Evolutionary conservation across 1,140 invertebrate species (phyloP), one percentile per base, ranked within the genome.

Genomic region (Drosophila miranda): DNA sequence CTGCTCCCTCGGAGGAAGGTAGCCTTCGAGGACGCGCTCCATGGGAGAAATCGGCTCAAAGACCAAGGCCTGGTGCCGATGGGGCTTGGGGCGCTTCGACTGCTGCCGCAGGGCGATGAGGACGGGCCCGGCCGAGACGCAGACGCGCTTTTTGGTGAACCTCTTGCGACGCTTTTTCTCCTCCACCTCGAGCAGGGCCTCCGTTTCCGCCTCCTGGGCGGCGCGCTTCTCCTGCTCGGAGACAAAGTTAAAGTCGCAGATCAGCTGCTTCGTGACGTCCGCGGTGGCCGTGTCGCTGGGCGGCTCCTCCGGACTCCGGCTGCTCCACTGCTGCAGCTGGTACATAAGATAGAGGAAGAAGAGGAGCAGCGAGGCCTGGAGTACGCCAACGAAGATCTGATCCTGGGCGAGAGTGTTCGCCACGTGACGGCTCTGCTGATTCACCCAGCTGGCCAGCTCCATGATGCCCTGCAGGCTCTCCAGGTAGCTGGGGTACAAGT

Each of bases 101-200:
- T 86, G 81, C 0, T 82, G 78, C 3, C 75, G 76, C 43, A 86
- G 42, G 3, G 83, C 75, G 52, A 90, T 79, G 8, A 91, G 69
- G 3, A 91, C 70, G 28, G 90, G 89, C 16, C 89, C 90, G n/a
- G 90, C 90, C 6, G 89, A 90, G 52, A 87, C 75, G 41, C 88
- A 91, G 51, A 88, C 89, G 2, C 90, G 81, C 44, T 89, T 91
- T 42, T 90, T 90, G 26, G 89, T 90, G 16, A 90, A 80, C 6
- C 83, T 73, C 53, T 90, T 90, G 50, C 89, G 82, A 13, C 89
- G 75, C 50, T 70, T 72, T 52, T 90, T 90, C 53, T 90, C 89
- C 75, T 90, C 89, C 50, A 89, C 70, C 49, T 90, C 89, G 16
- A 90, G 79, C 78, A 88, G 63, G 0, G 77, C 82, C 23, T 87